These are phyloP conservation scores for Autographa pulchrina DNA, from an alignment of 2,888 invertebrate genomes.

Conservation along the genomic window DNA sequence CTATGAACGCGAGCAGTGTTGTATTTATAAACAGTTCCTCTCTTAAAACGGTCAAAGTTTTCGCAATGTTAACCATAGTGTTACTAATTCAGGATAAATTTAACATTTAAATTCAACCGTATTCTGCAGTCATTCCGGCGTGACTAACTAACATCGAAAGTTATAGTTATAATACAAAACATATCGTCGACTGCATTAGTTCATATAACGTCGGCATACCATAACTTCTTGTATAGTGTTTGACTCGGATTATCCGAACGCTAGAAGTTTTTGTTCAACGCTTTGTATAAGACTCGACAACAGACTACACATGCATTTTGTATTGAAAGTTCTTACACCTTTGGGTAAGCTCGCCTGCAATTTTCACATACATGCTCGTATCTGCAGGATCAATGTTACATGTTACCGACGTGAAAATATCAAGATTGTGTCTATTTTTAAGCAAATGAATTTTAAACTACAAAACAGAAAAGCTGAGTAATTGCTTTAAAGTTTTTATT, in stretches of 20 bases:
- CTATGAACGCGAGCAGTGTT: not conserved
- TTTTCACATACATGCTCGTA: constrained; percentile 21
- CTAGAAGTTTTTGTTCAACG: constrained; percentile 39
- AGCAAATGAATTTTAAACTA: not conserved
- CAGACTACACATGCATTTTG: constrained; percentile 47
- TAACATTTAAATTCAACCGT: not conserved
- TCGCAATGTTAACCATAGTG: not conserved
- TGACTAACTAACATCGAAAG: not conserved
- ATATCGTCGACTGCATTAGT: constrained; percentile 9
- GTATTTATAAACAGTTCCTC: constrained; percentile 1
- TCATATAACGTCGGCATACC: constrained; percentile 26
- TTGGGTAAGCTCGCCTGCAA: constrained; percentile 19
- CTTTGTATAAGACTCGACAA: constrained; percentile 43
- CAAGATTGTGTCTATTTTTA: not conserved
- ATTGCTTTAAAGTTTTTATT: not conserved
- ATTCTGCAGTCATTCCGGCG: not conserved
- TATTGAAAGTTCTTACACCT: constrained; percentile 44
- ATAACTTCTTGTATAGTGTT: constrained; percentile 35
- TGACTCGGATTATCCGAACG: constrained; percentile 44
- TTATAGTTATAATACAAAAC: not conserved
- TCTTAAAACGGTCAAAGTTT: not conserved
- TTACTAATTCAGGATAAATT: not conserved
- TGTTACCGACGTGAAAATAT: constrained; percentile 12
- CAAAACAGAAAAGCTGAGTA: not conserved
- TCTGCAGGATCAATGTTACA: constrained; percentile 32